Evolutionary conservation across 2,888 invertebrate genomes (phyloP).

Genomic region (Agriotes lineatus): DNA sequence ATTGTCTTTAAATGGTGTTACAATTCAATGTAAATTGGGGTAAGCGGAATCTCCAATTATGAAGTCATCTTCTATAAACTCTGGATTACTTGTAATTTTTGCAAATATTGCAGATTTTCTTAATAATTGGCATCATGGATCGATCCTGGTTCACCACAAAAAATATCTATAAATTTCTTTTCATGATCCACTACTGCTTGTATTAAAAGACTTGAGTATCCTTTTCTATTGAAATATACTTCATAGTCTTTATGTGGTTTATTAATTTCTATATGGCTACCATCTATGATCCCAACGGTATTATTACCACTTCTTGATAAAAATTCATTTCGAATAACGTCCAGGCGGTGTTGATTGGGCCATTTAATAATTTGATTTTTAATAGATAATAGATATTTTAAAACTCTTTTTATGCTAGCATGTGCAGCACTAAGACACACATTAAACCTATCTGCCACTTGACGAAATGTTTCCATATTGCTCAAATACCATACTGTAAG

Average conservation of each 20-base stretch:
- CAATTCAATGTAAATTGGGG: slow-evolving; percentile 42
- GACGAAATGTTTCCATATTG: too few species aligned
- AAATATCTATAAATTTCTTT: slow-evolving; percentile 37
- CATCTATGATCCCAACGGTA: slow-evolving; percentile 22
- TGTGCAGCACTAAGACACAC: too few species aligned
- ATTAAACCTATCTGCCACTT: too few species aligned
- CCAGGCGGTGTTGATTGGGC: too few species aligned
- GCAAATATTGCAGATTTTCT: slow-evolving; percentile 39
- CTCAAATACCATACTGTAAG: too few species aligned
- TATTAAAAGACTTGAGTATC: slow-evolving; percentile 15
- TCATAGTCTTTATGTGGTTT: slow-evolving; percentile 20
- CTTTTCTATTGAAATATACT: slow-evolving; percentile 30
- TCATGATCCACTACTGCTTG: neutral
- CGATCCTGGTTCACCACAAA: slow-evolving; percentile 40
- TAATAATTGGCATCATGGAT: slow-evolving; percentile 46
- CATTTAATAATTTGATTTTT: too few species aligned
- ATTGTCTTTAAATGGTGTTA: slow-evolving; percentile 42
- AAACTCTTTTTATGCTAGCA: too few species aligned
- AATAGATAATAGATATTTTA: too few species aligned
- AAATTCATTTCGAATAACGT: too few species aligned
- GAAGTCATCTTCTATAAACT: slow-evolving; percentile 39
- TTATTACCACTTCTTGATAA: neutral
- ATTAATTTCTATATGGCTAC: slow-evolving; percentile 29
- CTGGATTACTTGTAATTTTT: slow-evolving; percentile 22
- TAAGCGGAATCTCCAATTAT: slow-evolving; percentile 48